phyloP scores from a whole-genome alignment of 1,140 invertebrate genomes.

The Leptonema lineaticorne region DNA sequence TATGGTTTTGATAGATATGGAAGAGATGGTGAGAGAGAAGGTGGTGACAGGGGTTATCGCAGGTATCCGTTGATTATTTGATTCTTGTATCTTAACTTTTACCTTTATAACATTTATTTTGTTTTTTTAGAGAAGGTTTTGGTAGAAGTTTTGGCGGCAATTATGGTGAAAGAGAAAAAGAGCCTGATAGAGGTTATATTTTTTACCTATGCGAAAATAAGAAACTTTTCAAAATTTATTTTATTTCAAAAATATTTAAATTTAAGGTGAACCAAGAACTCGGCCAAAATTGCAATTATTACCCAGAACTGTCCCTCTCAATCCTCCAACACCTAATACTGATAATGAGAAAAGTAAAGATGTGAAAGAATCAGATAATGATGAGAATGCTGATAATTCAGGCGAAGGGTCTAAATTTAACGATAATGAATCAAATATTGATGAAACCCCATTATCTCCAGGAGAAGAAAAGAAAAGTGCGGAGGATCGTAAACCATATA shows the following conservation, averaged over 20 bases:
- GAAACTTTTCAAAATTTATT: neutral
- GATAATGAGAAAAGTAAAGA: neutral
- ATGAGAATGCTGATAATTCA: slow-evolving; percentile 41
- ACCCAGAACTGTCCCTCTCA: slow-evolving; percentile 70
- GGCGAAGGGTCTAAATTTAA: slow-evolving; percentile 33
- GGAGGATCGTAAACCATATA: slow-evolving; percentile 11
- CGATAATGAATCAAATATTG: slow-evolving; percentile 2
- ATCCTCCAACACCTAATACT: slow-evolving; percentile 43
- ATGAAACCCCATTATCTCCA: slow-evolving; percentile 13
- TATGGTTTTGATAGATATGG: slow-evolving; percentile 44
- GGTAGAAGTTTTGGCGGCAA: slow-evolving; percentile 47
- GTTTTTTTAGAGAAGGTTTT: slow-evolving; percentile 26
- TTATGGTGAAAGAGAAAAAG: slow-evolving; percentile 45
- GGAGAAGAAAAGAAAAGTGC: slow-evolving; percentile 9
- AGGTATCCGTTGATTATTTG: slow-evolving; percentile 44
- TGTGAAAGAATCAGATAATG: slow-evolving; percentile 2
- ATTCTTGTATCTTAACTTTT: neutral
- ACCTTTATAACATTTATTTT: no score
- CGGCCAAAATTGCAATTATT: slow-evolving; percentile 72
- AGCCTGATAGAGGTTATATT: slow-evolving; percentile 46
- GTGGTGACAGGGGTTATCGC: slow-evolving; percentile 42
- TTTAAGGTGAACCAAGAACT: slow-evolving; percentile 49
- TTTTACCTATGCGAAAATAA: no score
- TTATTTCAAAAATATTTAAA: neutral
- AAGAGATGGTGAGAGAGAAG: slow-evolving; percentile 46